Percentiles rank a stretch among this genome's conserved stretches.
These are phyloP conservation scores for Geopemphigus sp. DNA, from an alignment of 1,140 invertebrate species.

Conservation along the genomic window DNA sequence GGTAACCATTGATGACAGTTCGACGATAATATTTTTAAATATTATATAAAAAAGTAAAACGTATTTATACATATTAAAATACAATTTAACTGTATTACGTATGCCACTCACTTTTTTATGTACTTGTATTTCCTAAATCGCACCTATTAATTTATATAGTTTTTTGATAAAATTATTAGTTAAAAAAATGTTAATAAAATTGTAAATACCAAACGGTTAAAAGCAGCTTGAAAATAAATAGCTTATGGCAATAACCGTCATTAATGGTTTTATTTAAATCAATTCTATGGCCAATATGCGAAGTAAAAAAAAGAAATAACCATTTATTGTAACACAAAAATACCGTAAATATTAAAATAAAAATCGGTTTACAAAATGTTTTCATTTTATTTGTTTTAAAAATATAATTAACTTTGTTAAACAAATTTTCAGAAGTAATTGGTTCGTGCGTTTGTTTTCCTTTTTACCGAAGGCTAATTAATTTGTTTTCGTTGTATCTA, in stretches of 20 bases:
- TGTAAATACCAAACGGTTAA: neutral
- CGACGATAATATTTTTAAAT: too few relatives aligned
- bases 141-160: too few relatives aligned
- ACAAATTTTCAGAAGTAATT: too few relatives aligned
- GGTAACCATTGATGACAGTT: too few relatives aligned
- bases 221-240: conserved; percentile 9
- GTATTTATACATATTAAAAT: too few relatives aligned
- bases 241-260: conserved; percentile 17
- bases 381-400: conserved; percentile 2
- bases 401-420: neutral
- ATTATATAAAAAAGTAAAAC: too few relatives aligned
- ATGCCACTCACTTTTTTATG: too few relatives aligned
- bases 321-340: neutral
- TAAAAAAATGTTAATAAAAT: neutral
- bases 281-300: neutral
- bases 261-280: conserved; percentile 17
- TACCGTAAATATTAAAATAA: conserved; percentile 3
- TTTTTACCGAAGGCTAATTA: too few relatives aligned
- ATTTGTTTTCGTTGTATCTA: too few relatives aligned
- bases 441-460: too few relatives aligned
- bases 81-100: too few relatives aligned
- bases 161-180: neutral
- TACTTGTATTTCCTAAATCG: too few relatives aligned
- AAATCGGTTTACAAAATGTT: neutral
- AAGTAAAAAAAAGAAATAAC: conserved; percentile 14